Evolutionary conservation across 2,888 invertebrate species (phyloP).

Genomic region (Orthosia incerta): DNA sequence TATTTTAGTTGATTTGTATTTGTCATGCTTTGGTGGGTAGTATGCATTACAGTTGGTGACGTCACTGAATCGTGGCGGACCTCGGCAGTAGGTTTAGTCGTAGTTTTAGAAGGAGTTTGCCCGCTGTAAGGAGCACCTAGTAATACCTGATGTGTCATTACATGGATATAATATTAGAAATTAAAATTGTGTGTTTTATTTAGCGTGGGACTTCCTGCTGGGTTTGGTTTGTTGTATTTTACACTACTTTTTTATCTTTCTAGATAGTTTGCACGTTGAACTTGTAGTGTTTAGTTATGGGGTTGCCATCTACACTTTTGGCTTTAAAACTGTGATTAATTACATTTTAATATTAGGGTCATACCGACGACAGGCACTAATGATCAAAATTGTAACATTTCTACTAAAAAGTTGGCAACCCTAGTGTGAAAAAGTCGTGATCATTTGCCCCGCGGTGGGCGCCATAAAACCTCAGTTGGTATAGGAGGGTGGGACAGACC

Average conservation of each 20-base stretch:
- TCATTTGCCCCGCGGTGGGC: conserved; percentile 77
- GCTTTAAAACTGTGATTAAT: conserved; percentile 69
- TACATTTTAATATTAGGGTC: conserved; percentile 63
- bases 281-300: conserved; percentile 66
- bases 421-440: conserved; percentile 71
- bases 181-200: conserved; percentile 89
- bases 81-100: conserved; percentile 78
- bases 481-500: conserved; percentile 70
- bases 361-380: conserved; percentile 64
- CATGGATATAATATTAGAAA: conserved; percentile 89
- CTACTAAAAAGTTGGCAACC: conserved; percentile 74
- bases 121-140: conserved; percentile 89
- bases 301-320: conserved; percentile 67
- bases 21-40: conserved; percentile 47
- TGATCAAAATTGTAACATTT: conserved; percentile 63
- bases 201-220: conserved; percentile 84
- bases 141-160: conserved; percentile 89
- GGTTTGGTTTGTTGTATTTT: conserved; percentile 73
- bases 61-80: conserved; percentile 71
- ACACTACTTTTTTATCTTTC: conserved; percentile 68
- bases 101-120: conserved; percentile 86
- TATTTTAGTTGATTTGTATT: conserved; percentile 59
- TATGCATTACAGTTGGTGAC: conserved; percentile 48
- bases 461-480: conserved; percentile 66
- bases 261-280: conserved; percentile 77